These are phyloP conservation scores for Chinchilla lanigera DNA, from an alignment of 2,113 vertebrate genomes.

Conservation along the genomic window DNA sequence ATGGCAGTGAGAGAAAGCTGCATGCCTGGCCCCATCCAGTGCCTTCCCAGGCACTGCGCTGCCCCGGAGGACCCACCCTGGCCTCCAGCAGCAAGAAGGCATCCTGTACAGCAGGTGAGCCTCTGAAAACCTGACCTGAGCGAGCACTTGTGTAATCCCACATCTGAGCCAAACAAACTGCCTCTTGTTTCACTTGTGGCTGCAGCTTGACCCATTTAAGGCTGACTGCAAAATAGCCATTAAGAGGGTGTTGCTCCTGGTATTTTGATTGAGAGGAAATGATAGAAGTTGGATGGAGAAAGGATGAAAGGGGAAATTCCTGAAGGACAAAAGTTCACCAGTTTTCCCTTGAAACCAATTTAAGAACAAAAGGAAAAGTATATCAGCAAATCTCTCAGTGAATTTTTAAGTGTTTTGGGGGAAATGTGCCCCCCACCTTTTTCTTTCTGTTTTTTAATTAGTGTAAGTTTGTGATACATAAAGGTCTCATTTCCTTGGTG, in stretches of 20 bases:
- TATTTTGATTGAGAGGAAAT: conserved; percentile 53
- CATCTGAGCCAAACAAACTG: conserved; percentile 49
- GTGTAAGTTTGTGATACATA: not conserved
- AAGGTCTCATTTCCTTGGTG: not conserved
- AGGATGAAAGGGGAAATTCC: not conserved
- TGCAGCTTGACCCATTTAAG: conserved; percentile 54
- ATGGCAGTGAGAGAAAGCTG: not conserved
- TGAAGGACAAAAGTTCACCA: conserved; percentile 50
- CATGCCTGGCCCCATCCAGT: not conserved
- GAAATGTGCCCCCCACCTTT: not conserved
- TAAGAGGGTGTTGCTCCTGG: not conserved
- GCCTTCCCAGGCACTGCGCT: not conserved
- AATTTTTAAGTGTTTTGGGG: not conserved
- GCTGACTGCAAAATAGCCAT: conserved; percentile 47
- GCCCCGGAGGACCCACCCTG: not conserved
- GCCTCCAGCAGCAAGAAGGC: not conserved
- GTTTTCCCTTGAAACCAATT: conserved; percentile 62
- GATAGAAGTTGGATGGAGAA: not conserved
- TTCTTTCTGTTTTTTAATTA: not conserved
- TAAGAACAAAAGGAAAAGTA: conserved; percentile 40
- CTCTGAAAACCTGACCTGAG: conserved; percentile 19
- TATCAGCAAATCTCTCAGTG: conserved; percentile 30
- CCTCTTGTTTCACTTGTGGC: conserved; percentile 43
- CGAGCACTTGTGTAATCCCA: not conserved
- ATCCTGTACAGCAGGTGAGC: not conserved